Evolutionary conservation across 2,888 invertebrate genomes (phyloP).

Genomic region (Carterocephalus palaemon): DNA sequence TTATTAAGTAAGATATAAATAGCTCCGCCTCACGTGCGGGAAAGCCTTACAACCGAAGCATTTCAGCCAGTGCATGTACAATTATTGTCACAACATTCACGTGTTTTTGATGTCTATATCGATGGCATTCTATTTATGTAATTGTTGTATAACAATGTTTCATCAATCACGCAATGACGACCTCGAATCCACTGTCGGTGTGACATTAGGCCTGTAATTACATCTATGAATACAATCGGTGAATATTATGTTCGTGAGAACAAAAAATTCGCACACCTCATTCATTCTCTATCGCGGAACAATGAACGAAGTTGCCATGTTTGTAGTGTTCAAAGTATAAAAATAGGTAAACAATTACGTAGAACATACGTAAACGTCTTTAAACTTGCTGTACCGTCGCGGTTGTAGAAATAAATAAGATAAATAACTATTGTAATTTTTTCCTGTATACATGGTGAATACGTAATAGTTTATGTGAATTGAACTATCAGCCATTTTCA

Average conservation of each 20-base stretch:
- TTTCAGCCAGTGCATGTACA: constrained; percentile 2
- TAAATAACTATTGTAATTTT: no score
- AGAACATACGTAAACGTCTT: constrained; percentile 1
- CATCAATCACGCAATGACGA: constrained; percentile 8
- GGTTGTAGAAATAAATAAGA: no score
- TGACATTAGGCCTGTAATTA: constrained; percentile 5
- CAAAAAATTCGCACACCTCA: constrained; percentile 13
- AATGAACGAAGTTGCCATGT: constrained; percentile 14
- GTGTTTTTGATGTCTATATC: constrained; percentile 3
- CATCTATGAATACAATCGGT: constrained; percentile 8
- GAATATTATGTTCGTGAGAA: constrained; percentile 19
- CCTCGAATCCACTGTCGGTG: constrained; percentile 8
- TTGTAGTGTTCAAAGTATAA: constrained; percentile 5
- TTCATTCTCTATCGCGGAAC: constrained; percentile 13
- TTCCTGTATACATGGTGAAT: no score
- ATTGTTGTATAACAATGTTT: constrained; percentile 3
- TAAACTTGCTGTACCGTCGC: constrained; percentile 13
- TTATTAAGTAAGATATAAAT: no score
- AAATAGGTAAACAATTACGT: constrained; percentile 15
- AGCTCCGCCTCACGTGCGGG: constrained; percentile 8
- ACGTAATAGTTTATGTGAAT: no score
- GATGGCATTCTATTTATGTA: constrained; percentile 5
- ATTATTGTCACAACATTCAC: constrained; percentile 6
- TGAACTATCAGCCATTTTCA: no score
- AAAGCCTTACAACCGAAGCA: constrained; percentile 17